Evolutionary conservation across 2,888 invertebrate genomes (phyloP).

Genomic region (Drosophila histrio): DNA sequence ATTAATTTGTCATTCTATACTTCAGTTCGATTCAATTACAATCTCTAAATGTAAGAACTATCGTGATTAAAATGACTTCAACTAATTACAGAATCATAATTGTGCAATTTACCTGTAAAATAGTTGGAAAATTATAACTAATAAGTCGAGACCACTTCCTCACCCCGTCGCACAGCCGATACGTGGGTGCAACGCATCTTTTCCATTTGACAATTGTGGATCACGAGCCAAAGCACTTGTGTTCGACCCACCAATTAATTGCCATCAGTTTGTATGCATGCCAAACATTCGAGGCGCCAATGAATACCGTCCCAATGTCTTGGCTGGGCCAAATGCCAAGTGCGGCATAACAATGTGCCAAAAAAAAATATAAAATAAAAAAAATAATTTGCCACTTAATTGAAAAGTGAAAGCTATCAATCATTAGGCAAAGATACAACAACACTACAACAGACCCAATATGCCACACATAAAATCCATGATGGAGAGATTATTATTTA

Average conservation of each 20-base stretch:
- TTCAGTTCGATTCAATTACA: not conserved
- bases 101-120: not conserved
- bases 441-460: slow-evolving; percentile 5
- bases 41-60: not conserved
- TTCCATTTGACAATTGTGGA: slow-evolving; percentile 16
- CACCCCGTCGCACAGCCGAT: not conserved
- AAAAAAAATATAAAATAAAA: slow-evolving; percentile 31
- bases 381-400: slow-evolving; percentile 26
- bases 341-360: slow-evolving; percentile 37
- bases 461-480: slow-evolving; percentile 1
- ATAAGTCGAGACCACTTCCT: not conserved
- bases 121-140: not conserved
- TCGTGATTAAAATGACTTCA: not conserved
- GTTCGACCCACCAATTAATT: slow-evolving; percentile 53
- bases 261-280: slow-evolving; percentile 62
- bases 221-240: slow-evolving; percentile 36
- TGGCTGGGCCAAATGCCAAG: slow-evolving; percentile 1
- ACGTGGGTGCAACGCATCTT: slow-evolving; percentile 4
- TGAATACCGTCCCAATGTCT: slow-evolving; percentile 4
- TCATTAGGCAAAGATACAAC: slow-evolving; percentile 21
- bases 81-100: not conserved
- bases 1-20: too few species aligned
- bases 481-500: not conserved
- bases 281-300: slow-evolving; percentile 20
- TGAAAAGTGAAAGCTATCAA: slow-evolving; percentile 54